A percentile compares a stretch with the other conserved stretches of the same genome.
Conservation (phyloP, 2,113 vertebrate species). For the Rhinichthys klamathensis region DNA sequence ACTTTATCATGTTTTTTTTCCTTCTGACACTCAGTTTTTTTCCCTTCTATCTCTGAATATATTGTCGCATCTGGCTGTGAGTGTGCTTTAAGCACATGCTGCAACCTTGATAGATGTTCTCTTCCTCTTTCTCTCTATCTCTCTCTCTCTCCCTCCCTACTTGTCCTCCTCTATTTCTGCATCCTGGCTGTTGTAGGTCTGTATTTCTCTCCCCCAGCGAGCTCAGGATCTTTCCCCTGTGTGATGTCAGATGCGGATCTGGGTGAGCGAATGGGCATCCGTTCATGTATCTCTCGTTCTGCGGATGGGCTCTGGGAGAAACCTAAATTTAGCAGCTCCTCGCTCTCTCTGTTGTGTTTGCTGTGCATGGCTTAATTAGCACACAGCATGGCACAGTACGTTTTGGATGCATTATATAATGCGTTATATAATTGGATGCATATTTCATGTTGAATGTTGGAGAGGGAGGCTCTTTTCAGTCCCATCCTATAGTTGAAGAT, state of each 20-base stretch:
- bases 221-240: not conserved
- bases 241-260: conserved; percentile 17
- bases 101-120: conserved; percentile 35
- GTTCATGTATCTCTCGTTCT: conserved; percentile 33
- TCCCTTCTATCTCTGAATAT: conserved; percentile 22
- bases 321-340: conserved; percentile 41
- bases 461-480: conserved; percentile 3
- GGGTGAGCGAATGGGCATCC: conserved; percentile 32
- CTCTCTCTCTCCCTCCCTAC: not conserved
- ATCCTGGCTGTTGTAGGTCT: conserved; percentile 7
- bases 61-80: conserved; percentile 26
- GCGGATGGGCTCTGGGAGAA: conserved; percentile 43
- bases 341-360: conserved; percentile 53
- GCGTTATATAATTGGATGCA: conserved; percentile 75
- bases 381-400: conserved; percentile 41
- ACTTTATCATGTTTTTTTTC: conserved; percentile 30
- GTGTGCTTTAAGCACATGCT: conserved; percentile 43
- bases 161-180: not conserved
- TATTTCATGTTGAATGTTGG: conserved; percentile 70
- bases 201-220: not conserved
- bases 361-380: conserved; percentile 70
- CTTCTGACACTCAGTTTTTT: conserved; percentile 35
- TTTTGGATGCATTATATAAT: conserved; percentile 68
- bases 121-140: not conserved
- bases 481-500: conserved; percentile 12